These are phyloP conservation scores for Pocillopora verrucosa DNA, from an alignment of 64 coral and sea anemone species.

Conservation along the genomic window DNA sequence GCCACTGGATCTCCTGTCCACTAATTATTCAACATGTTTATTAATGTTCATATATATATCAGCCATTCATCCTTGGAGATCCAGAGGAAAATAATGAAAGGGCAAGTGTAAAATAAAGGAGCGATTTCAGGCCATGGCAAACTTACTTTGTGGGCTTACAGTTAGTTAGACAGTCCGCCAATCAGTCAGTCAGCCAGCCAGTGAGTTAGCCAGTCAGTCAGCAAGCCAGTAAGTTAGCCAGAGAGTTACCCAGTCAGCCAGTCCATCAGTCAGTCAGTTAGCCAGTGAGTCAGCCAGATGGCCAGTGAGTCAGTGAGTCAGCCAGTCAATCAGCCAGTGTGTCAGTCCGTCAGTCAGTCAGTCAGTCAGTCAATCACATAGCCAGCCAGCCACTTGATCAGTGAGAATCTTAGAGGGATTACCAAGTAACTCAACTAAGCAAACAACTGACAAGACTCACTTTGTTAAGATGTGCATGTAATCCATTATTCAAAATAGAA, in stretches of 20 bases:
- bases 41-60: too few relatives aligned
- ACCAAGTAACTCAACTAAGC: neutral
- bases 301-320: neutral
- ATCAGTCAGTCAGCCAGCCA: neutral
- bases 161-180: too few relatives aligned
- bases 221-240: too few relatives aligned
- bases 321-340: neutral
- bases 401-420: neutral
- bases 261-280: neutral
- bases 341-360: neutral
- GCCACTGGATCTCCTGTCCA: too few relatives aligned
- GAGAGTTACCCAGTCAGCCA: too few relatives aligned
- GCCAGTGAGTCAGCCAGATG: neutral
- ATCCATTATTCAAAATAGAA: conserved; percentile 96
- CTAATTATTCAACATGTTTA: too few relatives aligned
- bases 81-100: too few relatives aligned
- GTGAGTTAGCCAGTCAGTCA: neutral
- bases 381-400: neutral
- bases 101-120: too few relatives aligned
- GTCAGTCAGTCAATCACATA: neutral
- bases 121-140: too few relatives aligned
- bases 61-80: too few relatives aligned
- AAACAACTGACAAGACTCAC: conserved; percentile 5
- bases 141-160: too few relatives aligned
- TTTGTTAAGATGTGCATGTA: conserved; percentile 95